Percentiles rank a stretch among this genome's conserved stretches.
phyloP scores from a whole-genome alignment of 2,113 vertebrate species.

The Triplophysa rosa region DNA sequence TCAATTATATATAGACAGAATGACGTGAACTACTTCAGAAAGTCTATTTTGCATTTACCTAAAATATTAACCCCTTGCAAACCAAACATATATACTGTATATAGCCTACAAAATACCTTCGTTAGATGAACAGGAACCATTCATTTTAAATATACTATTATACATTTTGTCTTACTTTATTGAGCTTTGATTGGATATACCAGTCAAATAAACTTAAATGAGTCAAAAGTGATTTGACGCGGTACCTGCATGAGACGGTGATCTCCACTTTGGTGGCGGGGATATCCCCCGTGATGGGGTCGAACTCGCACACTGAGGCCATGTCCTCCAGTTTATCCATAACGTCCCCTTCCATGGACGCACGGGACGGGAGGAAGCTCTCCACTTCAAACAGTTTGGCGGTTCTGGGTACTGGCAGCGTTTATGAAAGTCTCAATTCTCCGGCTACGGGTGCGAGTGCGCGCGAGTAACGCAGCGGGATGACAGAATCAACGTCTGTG shows the following conservation, averaged over 20 bases:
- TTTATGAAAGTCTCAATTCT: slow-evolving; percentile 40
- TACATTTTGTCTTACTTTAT: background rate
- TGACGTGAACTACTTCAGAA: slow-evolving; percentile 3
- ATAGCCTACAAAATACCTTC: background rate
- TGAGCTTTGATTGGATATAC: background rate
- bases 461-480: slow-evolving; percentile 44
- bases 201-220: background rate
- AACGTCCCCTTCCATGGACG: slow-evolving; percentile 78
- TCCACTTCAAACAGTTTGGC: slow-evolving; percentile 60
- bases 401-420: slow-evolving; percentile 31
- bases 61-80: background rate
- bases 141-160: background rate
- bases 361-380: slow-evolving; percentile 65
- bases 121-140: background rate
- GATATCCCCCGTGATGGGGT: slow-evolving; percentile 82
- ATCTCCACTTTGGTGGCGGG: slow-evolving; percentile 96
- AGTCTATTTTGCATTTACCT: background rate
- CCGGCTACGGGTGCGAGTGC: slow-evolving; percentile 3
- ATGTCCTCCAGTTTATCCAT: slow-evolving; percentile 86
- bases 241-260: slow-evolving; percentile 91
- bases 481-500: slow-evolving; percentile 40
- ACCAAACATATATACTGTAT: background rate
- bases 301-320: slow-evolving; percentile 83
- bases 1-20: background rate
- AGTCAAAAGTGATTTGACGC: background rate